Evolutionary conservation across 2,113 vertebrate genomes (phyloP).

Genomic region (Neolamprologus longior): DNA sequence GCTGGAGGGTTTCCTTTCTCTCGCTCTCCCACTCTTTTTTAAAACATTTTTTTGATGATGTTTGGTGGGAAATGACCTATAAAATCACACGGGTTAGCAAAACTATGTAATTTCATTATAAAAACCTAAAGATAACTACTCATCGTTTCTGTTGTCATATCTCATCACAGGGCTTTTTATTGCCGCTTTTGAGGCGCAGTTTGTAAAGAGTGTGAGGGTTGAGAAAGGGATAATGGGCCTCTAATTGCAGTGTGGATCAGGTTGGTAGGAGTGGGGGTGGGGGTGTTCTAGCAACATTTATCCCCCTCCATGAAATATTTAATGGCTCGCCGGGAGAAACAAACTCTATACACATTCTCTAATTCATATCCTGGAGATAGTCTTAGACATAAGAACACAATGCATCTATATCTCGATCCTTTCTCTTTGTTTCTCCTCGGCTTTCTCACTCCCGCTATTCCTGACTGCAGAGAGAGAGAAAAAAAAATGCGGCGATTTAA

Average conservation of each 20-base stretch:
- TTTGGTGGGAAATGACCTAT: constrained; percentile 51
- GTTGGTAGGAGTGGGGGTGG: constrained; percentile 35
- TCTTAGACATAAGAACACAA: constrained; percentile 29
- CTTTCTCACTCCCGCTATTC: constrained; percentile 8
- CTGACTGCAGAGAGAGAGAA: constrained; percentile 1
- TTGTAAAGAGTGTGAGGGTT: constrained; percentile 52
- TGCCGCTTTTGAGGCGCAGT: constrained; percentile 52
- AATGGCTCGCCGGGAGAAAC: constrained; percentile 64
- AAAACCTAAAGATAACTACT: constrained; percentile 50
- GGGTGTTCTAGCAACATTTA: constrained; percentile 54
- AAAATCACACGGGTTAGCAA: constrained; percentile 37
- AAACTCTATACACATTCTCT: constrained; percentile 62
- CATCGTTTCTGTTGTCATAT: constrained; percentile 49
- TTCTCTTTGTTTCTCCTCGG: constrained; percentile 43
- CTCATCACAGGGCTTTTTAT: constrained; percentile 59
- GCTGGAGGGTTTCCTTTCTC: constrained; percentile 48
- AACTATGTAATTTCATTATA: constrained; percentile 47
- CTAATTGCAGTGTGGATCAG: constrained; percentile 63
- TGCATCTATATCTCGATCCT: constrained; percentile 33
- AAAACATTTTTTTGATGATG: rapidly evolving
- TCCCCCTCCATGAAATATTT: constrained; percentile 74
- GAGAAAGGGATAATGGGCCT: constrained; percentile 56
- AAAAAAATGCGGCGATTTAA: not conserved
- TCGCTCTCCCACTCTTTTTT: not conserved
- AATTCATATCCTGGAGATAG: constrained; percentile 67